Evolutionary conservation across 2,888 invertebrate genomes (phyloP), one percentile per base, ranked within the genome.

Genomic region (Metopia argyrocephala): DNA sequence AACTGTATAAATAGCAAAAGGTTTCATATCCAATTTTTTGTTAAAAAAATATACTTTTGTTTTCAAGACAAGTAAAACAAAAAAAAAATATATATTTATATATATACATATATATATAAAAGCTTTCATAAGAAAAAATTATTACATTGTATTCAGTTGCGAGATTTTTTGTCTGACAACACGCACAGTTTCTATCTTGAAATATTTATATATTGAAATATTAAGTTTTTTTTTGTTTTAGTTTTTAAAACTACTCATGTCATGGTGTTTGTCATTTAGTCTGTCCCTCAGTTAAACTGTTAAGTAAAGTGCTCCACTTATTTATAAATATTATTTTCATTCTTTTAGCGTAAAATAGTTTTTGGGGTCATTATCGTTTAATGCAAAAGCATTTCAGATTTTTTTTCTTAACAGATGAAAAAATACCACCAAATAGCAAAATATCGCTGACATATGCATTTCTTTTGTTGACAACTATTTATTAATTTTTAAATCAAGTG

Each of bases 351-450:
- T 78, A 61, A 66, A 78, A 78, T 62, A 73, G 66, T 61, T 73
- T 74, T 81, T 78, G 78, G 46, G 81, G 81, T 78, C 81, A 81
- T 81, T 81, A 81, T 81, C 78, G 73, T 81, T 81, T 76, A 73
- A 65, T 59, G 52, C 57, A 68, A 73, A 65, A 59, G 52, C 57
- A 68, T 76, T 76, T 68, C 5, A 62, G 56, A 69, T 50, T 70
- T 4, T 50, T 4, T 54, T 12, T n/a, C 9, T 65, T 25, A 50
- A 21, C 45, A 50, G 25, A 57, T 18, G 15, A 38, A n/a, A 20
- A 46, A 18, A 27, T 45, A 68, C n/a, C n/a, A n/a, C n/a, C n/a
- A 21, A 25, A 15, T 12, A 12, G 56, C 1, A 23, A 18, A 12
- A 48, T 23, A 61, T 15, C 20, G 50, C 69, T 64, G 48, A 48